A percentile compares a stretch with the other conserved stretches of the same genome.
Conservation (phyloP, 2,888 invertebrate species). For the Petrolisthes manimaculis region DNA sequence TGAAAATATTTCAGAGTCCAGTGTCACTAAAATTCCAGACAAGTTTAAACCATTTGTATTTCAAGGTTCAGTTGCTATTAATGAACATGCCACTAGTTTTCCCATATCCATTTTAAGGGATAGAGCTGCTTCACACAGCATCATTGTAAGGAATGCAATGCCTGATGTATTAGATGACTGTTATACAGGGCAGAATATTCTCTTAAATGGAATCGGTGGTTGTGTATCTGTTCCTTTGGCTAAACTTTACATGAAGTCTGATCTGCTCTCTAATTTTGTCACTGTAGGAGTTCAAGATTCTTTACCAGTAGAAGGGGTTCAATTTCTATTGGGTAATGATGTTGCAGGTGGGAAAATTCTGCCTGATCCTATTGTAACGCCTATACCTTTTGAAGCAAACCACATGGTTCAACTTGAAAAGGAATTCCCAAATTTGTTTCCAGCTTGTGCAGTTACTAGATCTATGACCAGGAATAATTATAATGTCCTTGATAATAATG, state of each 20-base stretch:
- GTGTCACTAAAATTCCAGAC: background rate
- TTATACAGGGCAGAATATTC: constrained; percentile 4
- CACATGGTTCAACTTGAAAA: background rate
- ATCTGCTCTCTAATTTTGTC: background rate
- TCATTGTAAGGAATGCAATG: background rate
- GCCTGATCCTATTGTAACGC: background rate
- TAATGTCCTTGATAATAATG: background rate
- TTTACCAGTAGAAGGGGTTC: background rate
- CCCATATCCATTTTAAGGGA: background rate
- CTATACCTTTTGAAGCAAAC: background rate
- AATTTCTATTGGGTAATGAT: background rate
- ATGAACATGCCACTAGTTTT: background rate
- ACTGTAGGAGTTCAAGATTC: constrained; percentile 6
- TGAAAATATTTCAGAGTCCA: background rate
- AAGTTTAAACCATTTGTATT: constrained; percentile 5
- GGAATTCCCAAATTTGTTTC: background rate
- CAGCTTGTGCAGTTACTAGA: background rate
- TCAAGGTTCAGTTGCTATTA: background rate
- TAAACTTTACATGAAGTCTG: background rate
- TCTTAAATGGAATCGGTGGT: background rate
- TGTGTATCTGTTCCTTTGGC: background rate
- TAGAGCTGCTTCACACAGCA: background rate
- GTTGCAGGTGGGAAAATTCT: background rate
- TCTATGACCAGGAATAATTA: background rate
- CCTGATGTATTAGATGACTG: background rate